Evolutionary conservation across 2,797 vertebrate genomes (phyloP).

Genomic region (Gymnothorax reevesii): DNA sequence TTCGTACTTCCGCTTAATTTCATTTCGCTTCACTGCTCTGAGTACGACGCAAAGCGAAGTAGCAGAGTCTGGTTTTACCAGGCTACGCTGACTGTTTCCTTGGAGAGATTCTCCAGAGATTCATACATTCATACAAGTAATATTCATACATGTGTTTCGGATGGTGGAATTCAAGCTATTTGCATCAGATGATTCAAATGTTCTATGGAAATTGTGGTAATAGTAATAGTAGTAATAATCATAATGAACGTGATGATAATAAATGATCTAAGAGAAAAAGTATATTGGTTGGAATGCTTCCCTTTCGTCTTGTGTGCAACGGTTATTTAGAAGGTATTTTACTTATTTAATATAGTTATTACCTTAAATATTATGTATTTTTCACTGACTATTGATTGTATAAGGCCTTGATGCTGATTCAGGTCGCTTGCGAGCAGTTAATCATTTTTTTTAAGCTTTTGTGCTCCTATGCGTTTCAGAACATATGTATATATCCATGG

Average conservation of each 20-base stretch:
- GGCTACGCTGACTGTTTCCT: background rate
- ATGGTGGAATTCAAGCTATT: background rate
- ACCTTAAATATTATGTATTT: background rate
- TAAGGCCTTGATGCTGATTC: background rate
- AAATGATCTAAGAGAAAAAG: too few relatives aligned
- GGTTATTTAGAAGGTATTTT: background rate
- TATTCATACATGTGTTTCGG: background rate
- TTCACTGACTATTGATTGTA: background rate
- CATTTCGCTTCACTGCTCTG: too few relatives aligned
- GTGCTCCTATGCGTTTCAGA: conserved; percentile 35
- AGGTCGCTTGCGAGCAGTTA: background rate
- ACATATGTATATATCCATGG: conserved; percentile 41
- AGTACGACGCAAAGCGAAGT: too few relatives aligned
- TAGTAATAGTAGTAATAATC: too few relatives aligned
- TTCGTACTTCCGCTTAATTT: too few relatives aligned
- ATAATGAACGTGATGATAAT: too few relatives aligned
- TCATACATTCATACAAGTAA: background rate
- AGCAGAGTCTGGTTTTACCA: too few relatives aligned
- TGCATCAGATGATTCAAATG: background rate
- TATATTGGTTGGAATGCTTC: too few relatives aligned
- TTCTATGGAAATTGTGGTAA: too few relatives aligned
- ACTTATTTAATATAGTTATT: too few relatives aligned
- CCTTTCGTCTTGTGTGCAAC: too few relatives aligned
- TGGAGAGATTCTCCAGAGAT: background rate
- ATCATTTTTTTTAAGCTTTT: conserved; percentile 10